These are phyloP conservation scores for Spongia lamella DNA, from an alignment of 37 sponge, comb jelly and placozoan species.

Conservation along the genomic window DNA sequence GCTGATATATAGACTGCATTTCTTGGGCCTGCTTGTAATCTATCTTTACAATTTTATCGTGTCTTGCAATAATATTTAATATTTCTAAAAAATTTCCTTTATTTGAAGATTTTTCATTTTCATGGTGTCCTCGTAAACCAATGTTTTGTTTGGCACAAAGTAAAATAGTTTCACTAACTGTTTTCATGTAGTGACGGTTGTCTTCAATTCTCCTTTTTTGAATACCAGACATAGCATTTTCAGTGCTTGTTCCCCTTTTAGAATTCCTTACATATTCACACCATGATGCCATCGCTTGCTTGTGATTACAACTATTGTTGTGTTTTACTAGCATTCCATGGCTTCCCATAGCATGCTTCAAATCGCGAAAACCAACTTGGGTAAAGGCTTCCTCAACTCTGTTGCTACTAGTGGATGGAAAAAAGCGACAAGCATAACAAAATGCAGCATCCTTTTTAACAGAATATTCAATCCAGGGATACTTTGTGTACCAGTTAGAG, in stretches of 20 bases:
- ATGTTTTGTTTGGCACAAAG: slow-evolving; percentile 7
- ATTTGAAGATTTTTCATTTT: slow-evolving; percentile 1
- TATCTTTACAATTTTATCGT: slow-evolving; percentile 4
- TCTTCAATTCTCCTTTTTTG: not conserved
- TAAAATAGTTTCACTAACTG: not conserved
- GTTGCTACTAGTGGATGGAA: not conserved
- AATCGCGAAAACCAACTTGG: slow-evolving; percentile 9
- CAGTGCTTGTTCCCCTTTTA: not conserved
- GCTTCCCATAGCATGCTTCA: slow-evolving; percentile 23
- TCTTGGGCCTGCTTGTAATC: slow-evolving; percentile 1
- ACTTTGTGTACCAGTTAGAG: slow-evolving; percentile 1
- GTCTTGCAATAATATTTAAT: slow-evolving; percentile 3
- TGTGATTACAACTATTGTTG: not conserved
- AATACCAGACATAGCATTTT: not conserved
- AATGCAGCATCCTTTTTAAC: not conserved
- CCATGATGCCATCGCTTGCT: slow-evolving; percentile 2
- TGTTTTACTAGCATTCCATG: not conserved
- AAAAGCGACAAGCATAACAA: slow-evolving; percentile 18
- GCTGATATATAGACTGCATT: slow-evolving; percentile 15
- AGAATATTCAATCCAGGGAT: slow-evolving; percentile 12
- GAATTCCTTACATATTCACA: not conserved
- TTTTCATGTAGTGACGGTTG: slow-evolving; percentile 16
- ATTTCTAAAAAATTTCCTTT: slow-evolving; percentile 8
- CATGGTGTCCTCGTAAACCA: slow-evolving; percentile 10
- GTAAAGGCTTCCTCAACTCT: not conserved